Percentiles rank a stretch among this genome's conserved stretches.
Conservation (phyloP, 2,113 vertebrate genomes). For the Sisor rabdophorus region DNA sequence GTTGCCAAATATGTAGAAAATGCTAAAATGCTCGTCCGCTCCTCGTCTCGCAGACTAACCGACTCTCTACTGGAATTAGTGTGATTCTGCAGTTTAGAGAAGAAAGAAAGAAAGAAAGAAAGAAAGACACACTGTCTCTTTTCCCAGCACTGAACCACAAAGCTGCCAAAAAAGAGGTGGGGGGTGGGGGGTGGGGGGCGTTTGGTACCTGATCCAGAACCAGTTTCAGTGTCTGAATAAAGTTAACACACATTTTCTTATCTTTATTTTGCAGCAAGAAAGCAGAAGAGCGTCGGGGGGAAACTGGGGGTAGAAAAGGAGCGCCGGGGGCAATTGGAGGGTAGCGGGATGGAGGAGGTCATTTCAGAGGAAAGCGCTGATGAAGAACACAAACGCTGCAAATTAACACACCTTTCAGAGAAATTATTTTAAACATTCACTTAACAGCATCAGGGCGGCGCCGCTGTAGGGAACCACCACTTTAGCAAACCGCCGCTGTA, state of each 20-base stretch:
- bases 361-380: slow-evolving; percentile 88
- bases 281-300: slow-evolving; percentile 69
- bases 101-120: too few species aligned
- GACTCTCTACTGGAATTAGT: slow-evolving; percentile 8
- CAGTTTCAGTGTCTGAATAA: slow-evolving; percentile 72
- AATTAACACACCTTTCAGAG: too few species aligned
- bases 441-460: too few species aligned
- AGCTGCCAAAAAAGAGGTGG: slow-evolving; percentile 62
- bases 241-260: slow-evolving; percentile 68
- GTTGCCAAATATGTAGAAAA: background rate
- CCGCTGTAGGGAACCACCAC: too few species aligned
- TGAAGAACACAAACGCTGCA: slow-evolving; percentile 55
- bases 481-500: too few species aligned
- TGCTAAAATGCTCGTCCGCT: background rate
- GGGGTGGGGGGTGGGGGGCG: too few species aligned
- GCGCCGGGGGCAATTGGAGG: slow-evolving; percentile 82
- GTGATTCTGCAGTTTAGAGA: slow-evolving; percentile 59
- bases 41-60: too few species aligned
- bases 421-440: too few species aligned
- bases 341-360: slow-evolving; percentile 87
- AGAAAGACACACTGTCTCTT: slow-evolving; percentile 58
- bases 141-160: slow-evolving; percentile 60
- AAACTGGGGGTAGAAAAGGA: too few species aligned
- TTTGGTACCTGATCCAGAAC: slow-evolving; percentile 72
- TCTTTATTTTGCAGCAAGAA: slow-evolving; percentile 85